A percentile compares a stretch with the other conserved stretches of the same genome.
Evolutionary conservation across 2,113 vertebrate genomes (phyloP).

Genomic region (Hemicordylus capensis): DNA sequence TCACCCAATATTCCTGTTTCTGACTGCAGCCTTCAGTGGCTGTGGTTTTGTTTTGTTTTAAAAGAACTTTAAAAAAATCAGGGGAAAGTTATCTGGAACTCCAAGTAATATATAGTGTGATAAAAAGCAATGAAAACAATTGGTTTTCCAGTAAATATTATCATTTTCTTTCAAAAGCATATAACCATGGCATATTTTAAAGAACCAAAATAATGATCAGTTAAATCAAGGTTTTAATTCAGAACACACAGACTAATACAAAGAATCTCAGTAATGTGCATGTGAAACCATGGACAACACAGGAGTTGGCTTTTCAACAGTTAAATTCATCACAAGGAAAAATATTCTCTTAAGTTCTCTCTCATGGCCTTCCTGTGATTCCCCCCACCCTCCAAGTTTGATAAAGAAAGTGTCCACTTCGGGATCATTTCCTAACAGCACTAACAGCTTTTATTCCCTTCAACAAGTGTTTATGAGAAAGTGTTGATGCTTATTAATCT

Average conservation of each 20-base stretch:
- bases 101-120: background rate
- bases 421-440: slow-evolving; percentile 62
- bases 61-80: too few species aligned
- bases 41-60: too few species aligned
- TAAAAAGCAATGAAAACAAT: background rate
- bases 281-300: background rate
- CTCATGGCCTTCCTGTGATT: slow-evolving; percentile 73
- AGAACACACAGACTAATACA: slow-evolving; percentile 9
- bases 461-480: slow-evolving; percentile 87
- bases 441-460: slow-evolving; percentile 69
- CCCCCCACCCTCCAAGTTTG: slow-evolving; percentile 40
- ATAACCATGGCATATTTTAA: background rate
- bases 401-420: slow-evolving; percentile 51
- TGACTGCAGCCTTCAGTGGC: background rate
- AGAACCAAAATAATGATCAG: background rate
- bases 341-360: slow-evolving; percentile 12
- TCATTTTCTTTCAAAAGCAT: background rate
- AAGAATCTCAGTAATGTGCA: background rate
- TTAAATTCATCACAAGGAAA: background rate
- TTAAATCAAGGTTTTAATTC: slow-evolving; percentile 16
- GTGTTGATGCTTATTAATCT: slow-evolving; percentile 94
- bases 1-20: background rate
- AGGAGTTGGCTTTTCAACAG: slow-evolving; percentile 17
- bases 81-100: background rate
- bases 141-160: background rate